phyloP scores from a whole-genome alignment of 2,888 invertebrate genomes.

The Harmothoe impar region DNA sequence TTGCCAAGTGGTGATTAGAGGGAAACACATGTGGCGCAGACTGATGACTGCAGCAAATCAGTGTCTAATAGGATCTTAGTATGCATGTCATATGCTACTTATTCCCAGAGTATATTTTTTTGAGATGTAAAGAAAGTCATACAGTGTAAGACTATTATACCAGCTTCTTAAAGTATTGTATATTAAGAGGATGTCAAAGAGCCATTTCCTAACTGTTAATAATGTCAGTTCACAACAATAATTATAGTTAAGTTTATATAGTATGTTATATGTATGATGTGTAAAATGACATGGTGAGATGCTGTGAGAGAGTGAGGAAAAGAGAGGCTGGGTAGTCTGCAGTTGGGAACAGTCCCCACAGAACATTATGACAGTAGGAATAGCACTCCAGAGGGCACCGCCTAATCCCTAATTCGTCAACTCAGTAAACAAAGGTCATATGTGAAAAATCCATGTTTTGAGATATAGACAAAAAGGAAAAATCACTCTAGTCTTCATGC shows the following conservation, averaged over 20 bases:
- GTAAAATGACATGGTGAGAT: neutral
- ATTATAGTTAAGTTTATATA: neutral
- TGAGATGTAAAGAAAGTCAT: neutral
- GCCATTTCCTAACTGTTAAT: slow-evolving; percentile 47
- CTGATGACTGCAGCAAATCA: too few relatives aligned
- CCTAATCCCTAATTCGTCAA: too few relatives aligned
- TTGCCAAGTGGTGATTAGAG: neutral
- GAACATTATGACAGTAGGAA: neutral
- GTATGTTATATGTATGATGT: neutral
- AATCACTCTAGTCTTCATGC: too few relatives aligned
- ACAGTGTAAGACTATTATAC: slow-evolving; percentile 48
- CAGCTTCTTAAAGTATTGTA: neutral
- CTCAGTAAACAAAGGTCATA: too few relatives aligned
- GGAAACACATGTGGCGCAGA: too few relatives aligned
- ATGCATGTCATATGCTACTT: neutral
- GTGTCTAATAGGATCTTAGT: neutral
- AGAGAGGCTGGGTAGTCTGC: neutral
- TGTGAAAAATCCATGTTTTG: too few relatives aligned
- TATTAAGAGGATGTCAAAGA: slow-evolving; percentile 8
- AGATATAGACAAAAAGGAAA: too few relatives aligned
- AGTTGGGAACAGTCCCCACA: neutral
- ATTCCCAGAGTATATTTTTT: neutral
- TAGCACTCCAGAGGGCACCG: slow-evolving; percentile 10
- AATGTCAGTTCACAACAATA: neutral
- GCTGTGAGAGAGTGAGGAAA: neutral